Evolutionary conservation across 2,797 vertebrate genomes (phyloP).

Genomic region (Selene dorsalis): DNA sequence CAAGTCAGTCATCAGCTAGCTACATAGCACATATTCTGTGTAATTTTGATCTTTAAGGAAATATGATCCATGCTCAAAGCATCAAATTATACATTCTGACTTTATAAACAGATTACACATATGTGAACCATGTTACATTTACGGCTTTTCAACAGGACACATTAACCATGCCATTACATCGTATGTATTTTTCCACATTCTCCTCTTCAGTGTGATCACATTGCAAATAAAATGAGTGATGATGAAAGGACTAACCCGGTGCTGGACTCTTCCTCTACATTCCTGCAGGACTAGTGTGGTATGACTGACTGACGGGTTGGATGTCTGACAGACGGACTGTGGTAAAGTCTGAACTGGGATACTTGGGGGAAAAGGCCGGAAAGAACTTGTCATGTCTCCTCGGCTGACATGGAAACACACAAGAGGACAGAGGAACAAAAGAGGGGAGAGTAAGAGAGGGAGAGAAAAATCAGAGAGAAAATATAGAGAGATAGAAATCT

Average conservation of each 20-base stretch:
- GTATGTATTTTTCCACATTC: conserved; percentile 49
- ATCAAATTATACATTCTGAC: conserved; percentile 47
- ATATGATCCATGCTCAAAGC: conserved; percentile 34
- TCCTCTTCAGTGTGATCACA: conserved; percentile 46
- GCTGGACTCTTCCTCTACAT: conserved; percentile 57
- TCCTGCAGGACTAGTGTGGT: conserved; percentile 61
- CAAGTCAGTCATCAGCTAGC: conserved; percentile 61
- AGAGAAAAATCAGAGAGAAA: conserved; percentile 20
- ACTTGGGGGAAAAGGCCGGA: conserved; percentile 69
- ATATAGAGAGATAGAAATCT: conserved; percentile 43
- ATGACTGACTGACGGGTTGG: conserved; percentile 63
- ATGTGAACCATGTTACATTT: conserved; percentile 54
- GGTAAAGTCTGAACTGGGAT: conserved; percentile 72
- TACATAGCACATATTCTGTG: conserved; percentile 24
- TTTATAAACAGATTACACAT: conserved; percentile 56
- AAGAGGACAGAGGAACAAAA: conserved; percentile 48
- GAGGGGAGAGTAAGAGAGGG: conserved; percentile 21
- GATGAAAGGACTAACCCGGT: conserved; percentile 53
- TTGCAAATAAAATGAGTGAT: conserved; percentile 57
- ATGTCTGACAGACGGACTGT: conserved; percentile 69
- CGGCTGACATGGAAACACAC: conserved; percentile 68
- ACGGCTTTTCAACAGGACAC: conserved; percentile 54
- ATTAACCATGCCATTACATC: conserved; percentile 36
- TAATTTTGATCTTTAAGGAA: conserved; percentile 41
- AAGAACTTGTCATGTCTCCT: conserved; percentile 81